Conservation (phyloP, 1,140 invertebrate genomes). For the Cotesia vestalis region DNA sequence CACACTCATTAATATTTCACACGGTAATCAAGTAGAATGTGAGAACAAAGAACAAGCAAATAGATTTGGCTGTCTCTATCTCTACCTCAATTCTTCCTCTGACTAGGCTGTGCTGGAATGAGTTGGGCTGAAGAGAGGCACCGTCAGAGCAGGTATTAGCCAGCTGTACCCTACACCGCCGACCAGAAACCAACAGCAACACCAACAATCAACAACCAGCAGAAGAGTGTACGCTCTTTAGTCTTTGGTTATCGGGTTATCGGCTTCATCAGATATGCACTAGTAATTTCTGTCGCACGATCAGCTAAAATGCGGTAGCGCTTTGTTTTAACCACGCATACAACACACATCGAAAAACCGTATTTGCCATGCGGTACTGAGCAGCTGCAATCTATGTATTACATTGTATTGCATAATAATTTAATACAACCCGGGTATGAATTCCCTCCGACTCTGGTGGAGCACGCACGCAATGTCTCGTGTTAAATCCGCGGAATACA, state of each 20-base stretch:
- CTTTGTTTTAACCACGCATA: conserved; percentile 5
- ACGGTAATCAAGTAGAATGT: conserved; percentile 4
- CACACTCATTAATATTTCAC: conserved; percentile 18
- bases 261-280: conserved; percentile 24
- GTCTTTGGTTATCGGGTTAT: conserved; percentile 26
- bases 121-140: too few relatives aligned
- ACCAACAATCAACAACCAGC: background rate
- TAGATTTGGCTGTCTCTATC: background rate
- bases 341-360: background rate
- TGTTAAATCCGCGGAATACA: conserved; percentile 35
- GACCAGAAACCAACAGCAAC: too few relatives aligned
- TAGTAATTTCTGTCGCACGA: conserved; percentile 24
- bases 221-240: background rate
- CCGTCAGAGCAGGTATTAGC: too few relatives aligned
- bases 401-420: too few relatives aligned
- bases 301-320: background rate
- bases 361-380: background rate
- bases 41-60: conserved; percentile 9
- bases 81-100: background rate
- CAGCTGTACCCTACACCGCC: too few relatives aligned
- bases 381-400: too few relatives aligned
- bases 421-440: conserved; percentile 17
- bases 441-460: conserved; percentile 22
- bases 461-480: conserved; percentile 35
- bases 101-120: background rate